Conservation (phyloP, 2,797 vertebrate genomes). For the Coreius guichenoti region DNA sequence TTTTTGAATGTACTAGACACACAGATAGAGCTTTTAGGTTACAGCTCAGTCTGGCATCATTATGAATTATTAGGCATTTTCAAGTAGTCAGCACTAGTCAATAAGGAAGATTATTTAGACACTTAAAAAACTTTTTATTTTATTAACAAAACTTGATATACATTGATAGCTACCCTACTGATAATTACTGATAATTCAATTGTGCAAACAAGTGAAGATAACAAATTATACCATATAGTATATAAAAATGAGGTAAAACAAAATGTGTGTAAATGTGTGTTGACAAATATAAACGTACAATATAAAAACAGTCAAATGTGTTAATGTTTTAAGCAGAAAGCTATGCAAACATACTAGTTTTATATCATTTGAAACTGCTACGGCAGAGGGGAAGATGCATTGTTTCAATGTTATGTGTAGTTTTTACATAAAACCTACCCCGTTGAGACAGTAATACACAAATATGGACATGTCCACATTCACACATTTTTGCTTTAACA, state of each 20-base stretch:
- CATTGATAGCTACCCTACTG: neutral
- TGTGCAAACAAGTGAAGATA: neutral
- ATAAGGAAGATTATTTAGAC: neutral
- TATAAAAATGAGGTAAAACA: neutral
- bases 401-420: neutral
- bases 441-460: neutral
- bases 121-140: neutral
- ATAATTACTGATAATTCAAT: neutral
- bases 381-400: neutral
- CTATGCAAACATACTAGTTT: neutral
- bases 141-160: neutral
- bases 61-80: neutral
- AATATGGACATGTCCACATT: neutral
- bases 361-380: neutral
- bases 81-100: neutral
- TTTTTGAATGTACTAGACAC: neutral
- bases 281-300: neutral
- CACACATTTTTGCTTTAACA: neutral
- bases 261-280: neutral
- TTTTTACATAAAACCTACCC: neutral
- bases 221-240: neutral
- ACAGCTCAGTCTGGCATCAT: neutral
- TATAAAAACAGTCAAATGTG: neutral
- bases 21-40: neutral
- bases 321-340: neutral